Base-by-base conservation (phyloP, 2,888 invertebrate species). In the Sialis fuliginosa region DNA sequence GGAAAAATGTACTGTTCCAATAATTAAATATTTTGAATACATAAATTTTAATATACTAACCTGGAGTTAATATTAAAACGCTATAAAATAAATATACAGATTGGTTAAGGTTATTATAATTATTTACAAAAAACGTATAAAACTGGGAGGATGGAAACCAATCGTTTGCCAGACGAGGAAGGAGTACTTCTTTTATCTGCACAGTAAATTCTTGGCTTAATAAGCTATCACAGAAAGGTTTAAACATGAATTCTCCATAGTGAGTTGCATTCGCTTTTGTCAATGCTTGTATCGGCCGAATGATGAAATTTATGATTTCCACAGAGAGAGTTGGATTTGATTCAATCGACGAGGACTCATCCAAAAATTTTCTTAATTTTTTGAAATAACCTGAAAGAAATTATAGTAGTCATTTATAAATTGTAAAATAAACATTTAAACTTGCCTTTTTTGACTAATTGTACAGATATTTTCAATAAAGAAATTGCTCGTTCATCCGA, bases 251-350 rank as follows among this genome's bases (percentile, higher is more conserved):
- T 60, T 66, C 70, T 60, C 71, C 67, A 56, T 72, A 75, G 41
- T 70, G 65, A 41, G 66, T 58, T 45, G 65, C 57, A 49, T 66
- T 60, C 10, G 65, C 54, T 52, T 60, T 59, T 52, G 70, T 63
- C 42, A 77, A 68, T 50, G 79, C 67, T 33, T 70, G 67, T 47
- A 92, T 67, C 0, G 92, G 90, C 52, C 83, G 73, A 55, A 80
- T 73, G 48, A 91, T 75, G 57, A 92, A 74, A 55, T 82, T 79
- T 48, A 87, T 65, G 2, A 89, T 67, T 50, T 81, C 72, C 40
- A 84, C 81, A 53, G 78, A 74, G 53, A 81, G 66, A 6, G 78
- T 77, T 30, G 81, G 85, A 10, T 47, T 47, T 2, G 47, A 47
- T 30, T 42, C 47, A 31, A 42, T 34, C 12, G 32, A 42, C 30